Evolutionary conservation across 2,797 vertebrate species (phyloP).

Genomic region (Syngnathus rostellatus): DNA sequence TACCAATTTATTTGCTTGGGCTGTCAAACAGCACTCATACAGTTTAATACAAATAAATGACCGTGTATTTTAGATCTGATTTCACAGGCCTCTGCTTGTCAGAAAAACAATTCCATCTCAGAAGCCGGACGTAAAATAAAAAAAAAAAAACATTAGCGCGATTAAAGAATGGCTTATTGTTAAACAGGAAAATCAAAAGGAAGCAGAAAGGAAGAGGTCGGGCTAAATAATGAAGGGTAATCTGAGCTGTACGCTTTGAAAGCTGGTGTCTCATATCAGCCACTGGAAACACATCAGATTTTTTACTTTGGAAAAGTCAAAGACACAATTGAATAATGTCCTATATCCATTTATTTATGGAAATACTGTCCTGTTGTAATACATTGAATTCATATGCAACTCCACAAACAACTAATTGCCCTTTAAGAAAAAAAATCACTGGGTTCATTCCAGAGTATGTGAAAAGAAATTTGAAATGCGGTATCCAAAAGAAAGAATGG

Average conservation of each 20-base stretch:
- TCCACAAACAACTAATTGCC: background rate
- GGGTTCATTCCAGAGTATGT: background rate
- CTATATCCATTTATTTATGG: constrained; percentile 2
- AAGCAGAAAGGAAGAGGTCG: constrained; percentile 12
- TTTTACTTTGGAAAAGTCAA: background rate
- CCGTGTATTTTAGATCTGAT: background rate
- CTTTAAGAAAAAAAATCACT: background rate
- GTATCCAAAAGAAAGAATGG: background rate
- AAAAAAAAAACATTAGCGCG: background rate
- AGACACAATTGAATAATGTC: constrained; percentile 2
- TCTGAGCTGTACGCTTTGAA: constrained; percentile 36
- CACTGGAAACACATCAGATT: background rate
- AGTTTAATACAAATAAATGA: background rate
- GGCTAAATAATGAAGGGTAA: constrained; percentile 63
- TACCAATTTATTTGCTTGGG: background rate
- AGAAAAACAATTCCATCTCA: background rate
- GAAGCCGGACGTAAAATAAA: background rate
- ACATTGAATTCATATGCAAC: constrained; percentile 1
- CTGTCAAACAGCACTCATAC: background rate
- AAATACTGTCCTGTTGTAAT: constrained; percentile 4
- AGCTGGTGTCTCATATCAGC: constrained; percentile 40
- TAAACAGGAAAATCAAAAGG: constrained; percentile 15
- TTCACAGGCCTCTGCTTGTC: background rate
- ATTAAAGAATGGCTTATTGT: background rate
- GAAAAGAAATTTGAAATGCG: background rate